These are phyloP conservation scores for Nephrotoma guestfalica DNA, from an alignment of 2,888 invertebrate genomes.

Conservation along the genomic window DNA sequence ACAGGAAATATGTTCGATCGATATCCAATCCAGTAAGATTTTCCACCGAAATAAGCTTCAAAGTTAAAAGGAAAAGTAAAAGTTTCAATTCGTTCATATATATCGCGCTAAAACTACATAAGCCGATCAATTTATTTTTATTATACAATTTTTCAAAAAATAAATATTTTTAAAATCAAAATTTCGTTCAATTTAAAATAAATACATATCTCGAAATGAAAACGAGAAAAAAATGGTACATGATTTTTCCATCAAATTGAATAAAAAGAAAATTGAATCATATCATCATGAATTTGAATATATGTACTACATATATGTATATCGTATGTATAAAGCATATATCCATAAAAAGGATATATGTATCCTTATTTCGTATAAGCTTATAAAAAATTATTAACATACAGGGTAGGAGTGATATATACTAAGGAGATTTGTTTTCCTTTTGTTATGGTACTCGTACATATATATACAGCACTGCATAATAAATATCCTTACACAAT, in stretches of 20 bases:
- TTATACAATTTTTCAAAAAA: background rate
- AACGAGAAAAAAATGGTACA: background rate
- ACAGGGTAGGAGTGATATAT: background rate
- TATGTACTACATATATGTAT: too few relatives aligned
- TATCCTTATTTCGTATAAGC: background rate
- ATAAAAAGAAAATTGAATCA: slow-evolving; percentile 4
- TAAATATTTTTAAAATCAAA: background rate
- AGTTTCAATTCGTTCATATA: background rate
- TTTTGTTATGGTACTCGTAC: background rate
- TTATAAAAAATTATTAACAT: background rate
- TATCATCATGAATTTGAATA: slow-evolving; percentile 1
- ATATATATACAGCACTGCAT: background rate
- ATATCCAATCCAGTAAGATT: background rate
- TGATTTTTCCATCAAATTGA: slow-evolving; percentile 3
- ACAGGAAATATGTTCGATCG: background rate
- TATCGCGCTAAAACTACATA: background rate
- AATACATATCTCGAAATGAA: background rate
- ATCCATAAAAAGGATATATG: background rate
- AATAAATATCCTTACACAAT: background rate
- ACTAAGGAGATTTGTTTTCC: background rate
- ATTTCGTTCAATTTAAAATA: background rate
- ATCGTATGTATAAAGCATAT: background rate
- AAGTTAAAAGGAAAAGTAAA: background rate
- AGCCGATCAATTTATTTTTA: background rate
- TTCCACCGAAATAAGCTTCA: background rate